Base-by-base conservation (phyloP, 2,113 vertebrate species). In the Leptocoma aspasia region DNA sequence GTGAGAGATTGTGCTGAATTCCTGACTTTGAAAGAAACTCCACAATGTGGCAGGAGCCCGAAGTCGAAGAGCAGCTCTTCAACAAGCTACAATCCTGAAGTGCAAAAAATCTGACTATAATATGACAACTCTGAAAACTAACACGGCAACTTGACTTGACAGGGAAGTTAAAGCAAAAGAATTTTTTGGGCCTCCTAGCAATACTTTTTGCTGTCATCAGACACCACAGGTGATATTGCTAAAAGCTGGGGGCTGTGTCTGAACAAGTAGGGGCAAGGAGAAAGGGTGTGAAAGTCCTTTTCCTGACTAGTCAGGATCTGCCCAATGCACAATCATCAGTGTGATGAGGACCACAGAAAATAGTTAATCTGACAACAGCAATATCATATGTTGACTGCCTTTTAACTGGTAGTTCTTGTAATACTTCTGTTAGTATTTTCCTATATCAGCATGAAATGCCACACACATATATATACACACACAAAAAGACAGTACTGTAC, bases 181-280 rank as follows among this genome's bases (percentile, higher is more conserved):
- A 95, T 84, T 93, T 90, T 90, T 60, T 73, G 61, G 86, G 84
- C 87, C 94, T 95, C 89, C 86, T 91, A 91, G 93, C 70, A 95
- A 91, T 93, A 82, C 90, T 79, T 95, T 91, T 92, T 85, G 66
- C 78, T 94, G 94, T 94, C 94, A 89, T 84, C 79, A 91, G 70
- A 94, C 63, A 82, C 78, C 76, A 35, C 69, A 81, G 88, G 81
- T 89, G 65, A 94, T 94, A 71, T 31, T 96, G 64, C 64, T 93
- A 70, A 88, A 93, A 95, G 78, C 35, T 70, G 50, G 59, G 79
- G 72, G 41, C 68, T 84, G 23, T 41, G 88, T 64, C 82, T 92
- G 72, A 92, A 90, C 90, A 96, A 94, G 94, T 15, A 90, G 56
- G 56, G 86, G 60, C 91, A 94, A 89, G 91, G 63, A 87, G 57